phyloP scores from a whole-genome alignment of 2,113 vertebrate species.

The Pao palembangensis region DNA sequence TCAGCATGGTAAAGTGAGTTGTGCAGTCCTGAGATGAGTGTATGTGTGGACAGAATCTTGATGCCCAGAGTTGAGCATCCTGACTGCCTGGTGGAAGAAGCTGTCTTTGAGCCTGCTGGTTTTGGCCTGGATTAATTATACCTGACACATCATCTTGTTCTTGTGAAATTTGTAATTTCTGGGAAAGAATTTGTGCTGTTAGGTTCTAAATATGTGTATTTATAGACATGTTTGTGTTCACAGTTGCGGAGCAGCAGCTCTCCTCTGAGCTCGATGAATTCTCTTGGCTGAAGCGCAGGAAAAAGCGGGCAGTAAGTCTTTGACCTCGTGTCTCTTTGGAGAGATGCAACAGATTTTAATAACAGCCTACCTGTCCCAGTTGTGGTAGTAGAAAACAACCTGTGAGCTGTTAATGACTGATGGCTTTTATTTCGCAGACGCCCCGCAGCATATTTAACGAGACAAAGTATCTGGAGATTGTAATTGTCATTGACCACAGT shows the following conservation, averaged over 20 bases:
- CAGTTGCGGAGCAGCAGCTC: conserved; percentile 75
- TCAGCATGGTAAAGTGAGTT: no score
- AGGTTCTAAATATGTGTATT: conserved; percentile 8
- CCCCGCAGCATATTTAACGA: conserved; percentile 91
- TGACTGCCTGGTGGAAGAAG: no score
- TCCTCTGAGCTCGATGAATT: conserved; percentile 81
- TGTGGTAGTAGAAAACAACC: no score
- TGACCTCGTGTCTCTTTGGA: conserved; percentile 27
- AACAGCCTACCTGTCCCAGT: background rate
- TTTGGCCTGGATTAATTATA: no score
- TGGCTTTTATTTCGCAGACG: conserved; percentile 70
- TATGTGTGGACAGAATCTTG: no score
- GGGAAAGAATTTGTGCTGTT: background rate
- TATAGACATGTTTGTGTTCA: conserved; percentile 37
- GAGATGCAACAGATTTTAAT: conserved; percentile 7
- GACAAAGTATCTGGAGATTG: conserved; percentile 95
- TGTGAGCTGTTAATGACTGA: conserved; percentile 1
- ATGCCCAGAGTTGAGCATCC: no score
- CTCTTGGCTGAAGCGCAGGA: conserved; percentile 85
- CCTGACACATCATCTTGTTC: background rate
- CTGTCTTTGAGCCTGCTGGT: no score
- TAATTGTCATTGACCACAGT: conserved; percentile 95
- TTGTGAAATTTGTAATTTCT: conserved; percentile 1
- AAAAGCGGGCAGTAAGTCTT: conserved; percentile 87
- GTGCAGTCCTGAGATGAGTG: no score